Conservation (phyloP, 1,140 invertebrate genomes). For the Dinothrombium tinctorium region DNA sequence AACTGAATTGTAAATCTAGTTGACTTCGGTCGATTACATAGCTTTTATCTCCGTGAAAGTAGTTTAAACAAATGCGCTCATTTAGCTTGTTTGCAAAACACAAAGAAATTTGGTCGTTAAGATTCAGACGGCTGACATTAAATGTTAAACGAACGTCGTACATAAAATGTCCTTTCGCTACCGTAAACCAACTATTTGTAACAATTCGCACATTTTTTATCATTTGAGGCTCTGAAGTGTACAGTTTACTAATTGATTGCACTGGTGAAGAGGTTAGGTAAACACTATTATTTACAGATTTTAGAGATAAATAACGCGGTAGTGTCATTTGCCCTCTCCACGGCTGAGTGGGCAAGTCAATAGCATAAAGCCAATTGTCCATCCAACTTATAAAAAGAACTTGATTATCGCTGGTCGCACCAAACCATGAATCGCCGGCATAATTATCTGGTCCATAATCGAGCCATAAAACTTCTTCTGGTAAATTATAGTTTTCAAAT, state of each 20-base stretch:
- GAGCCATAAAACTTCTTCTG: slow-evolving; percentile 2
- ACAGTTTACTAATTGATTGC: no score
- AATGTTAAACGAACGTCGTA: no score
- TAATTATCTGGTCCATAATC: slow-evolving; percentile 10
- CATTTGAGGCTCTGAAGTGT: not conserved
- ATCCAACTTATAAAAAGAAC: slow-evolving; percentile 7
- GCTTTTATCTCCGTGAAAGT: not conserved
- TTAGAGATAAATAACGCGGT: not conserved
- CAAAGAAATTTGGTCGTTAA: not conserved
- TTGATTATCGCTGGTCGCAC: not conserved
- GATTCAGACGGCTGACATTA: no score
- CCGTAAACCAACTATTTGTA: not conserved
- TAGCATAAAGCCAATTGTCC: slow-evolving; percentile 5
- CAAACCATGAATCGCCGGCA: not conserved
- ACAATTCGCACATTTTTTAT: not conserved
- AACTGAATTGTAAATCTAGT: not conserved
- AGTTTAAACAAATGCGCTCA: not conserved
- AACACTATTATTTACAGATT: not conserved
- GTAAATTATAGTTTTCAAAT: slow-evolving; percentile 1
- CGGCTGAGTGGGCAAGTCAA: not conserved
- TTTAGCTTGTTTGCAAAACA: not conserved
- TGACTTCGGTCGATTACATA: not conserved
- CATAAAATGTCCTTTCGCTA: not conserved
- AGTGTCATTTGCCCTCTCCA: slow-evolving; percentile 8
- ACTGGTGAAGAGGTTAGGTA: no score